phyloP scores from a whole-genome alignment of 1,140 invertebrate species.

The Leptopilina clavipes region DNA sequence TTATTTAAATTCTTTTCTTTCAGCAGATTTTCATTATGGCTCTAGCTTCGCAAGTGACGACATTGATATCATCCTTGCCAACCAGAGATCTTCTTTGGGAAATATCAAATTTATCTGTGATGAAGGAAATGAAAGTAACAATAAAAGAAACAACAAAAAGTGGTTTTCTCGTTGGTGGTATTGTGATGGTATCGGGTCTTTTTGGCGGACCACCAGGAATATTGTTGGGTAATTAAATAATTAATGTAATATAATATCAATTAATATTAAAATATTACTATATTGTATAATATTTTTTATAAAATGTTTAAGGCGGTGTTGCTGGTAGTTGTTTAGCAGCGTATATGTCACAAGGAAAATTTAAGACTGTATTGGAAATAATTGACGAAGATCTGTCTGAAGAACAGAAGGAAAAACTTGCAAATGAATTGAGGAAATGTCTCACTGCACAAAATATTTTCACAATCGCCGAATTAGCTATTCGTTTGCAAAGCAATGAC shows the following conservation, averaged over 20 bases:
- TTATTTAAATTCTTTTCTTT: neutral
- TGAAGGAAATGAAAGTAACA: conserved; percentile 42
- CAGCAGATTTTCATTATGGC: conserved; percentile 12
- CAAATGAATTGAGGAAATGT: conserved; percentile 39
- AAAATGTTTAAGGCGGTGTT: conserved; percentile 39
- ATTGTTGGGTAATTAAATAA: conserved; percentile 33
- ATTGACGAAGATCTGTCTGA: conserved; percentile 40
- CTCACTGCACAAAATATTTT: conserved; percentile 44
- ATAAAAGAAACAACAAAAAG: conserved; percentile 32
- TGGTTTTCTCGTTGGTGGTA: conserved; percentile 25
- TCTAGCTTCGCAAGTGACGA: conserved; percentile 26
- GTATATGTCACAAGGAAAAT: conserved; percentile 41
- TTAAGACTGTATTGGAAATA: conserved; percentile 49
- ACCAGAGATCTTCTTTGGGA: conserved; percentile 34
- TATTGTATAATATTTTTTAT: neutral
- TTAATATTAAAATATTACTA: neutral
- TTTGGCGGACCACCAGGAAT: conserved; percentile 41
- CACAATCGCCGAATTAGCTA: conserved; percentile 37
- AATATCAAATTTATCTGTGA: conserved; percentile 34
- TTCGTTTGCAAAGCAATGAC: conserved; percentile 18
- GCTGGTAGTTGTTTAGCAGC: conserved; percentile 27
- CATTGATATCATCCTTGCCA: neutral
- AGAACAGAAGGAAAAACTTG: conserved; percentile 45
- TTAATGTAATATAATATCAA: neutral
- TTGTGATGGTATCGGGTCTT: conserved; percentile 32